phyloP scores from a whole-genome alignment of 2,888 invertebrate species.

The Coenonympha glycerion region DNA sequence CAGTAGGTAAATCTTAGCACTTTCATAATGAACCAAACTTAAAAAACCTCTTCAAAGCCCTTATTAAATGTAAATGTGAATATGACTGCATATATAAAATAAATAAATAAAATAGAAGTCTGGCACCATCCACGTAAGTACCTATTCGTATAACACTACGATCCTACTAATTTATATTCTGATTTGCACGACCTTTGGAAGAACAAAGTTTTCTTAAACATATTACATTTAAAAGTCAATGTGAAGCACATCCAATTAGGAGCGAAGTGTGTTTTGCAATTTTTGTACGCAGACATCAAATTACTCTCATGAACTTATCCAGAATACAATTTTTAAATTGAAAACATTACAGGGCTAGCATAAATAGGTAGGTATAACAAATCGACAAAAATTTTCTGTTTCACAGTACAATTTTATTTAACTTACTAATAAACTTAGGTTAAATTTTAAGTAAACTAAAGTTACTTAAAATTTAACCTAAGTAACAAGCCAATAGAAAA shows the following conservation, averaged over 20 bases:
- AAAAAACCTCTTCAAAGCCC: not conserved
- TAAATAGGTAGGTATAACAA: too few relatives aligned
- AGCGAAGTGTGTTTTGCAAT: slow-evolving; percentile 49
- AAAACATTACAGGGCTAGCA: too few relatives aligned
- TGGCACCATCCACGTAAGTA: slow-evolving; percentile 13
- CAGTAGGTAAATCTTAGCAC: not conserved
- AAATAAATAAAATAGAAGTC: slow-evolving; percentile 22
- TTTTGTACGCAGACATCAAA: slow-evolving; percentile 41
- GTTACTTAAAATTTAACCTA: too few relatives aligned
- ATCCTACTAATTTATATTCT: slow-evolving; percentile 29
- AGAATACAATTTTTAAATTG: slow-evolving; percentile 25
- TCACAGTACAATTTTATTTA: too few relatives aligned
- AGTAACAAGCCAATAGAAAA: too few relatives aligned
- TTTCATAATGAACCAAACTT: not conserved
- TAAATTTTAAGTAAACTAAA: too few relatives aligned
- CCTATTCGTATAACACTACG: slow-evolving; percentile 9
- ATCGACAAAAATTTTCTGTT: too few relatives aligned
- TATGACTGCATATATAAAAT: slow-evolving; percentile 10
- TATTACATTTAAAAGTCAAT: slow-evolving; percentile 61
- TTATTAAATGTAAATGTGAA: slow-evolving; percentile 11
- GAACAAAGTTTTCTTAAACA: slow-evolving; percentile 29
- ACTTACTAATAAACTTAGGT: too few relatives aligned
- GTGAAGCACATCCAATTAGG: slow-evolving; percentile 53
- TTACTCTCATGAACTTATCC: slow-evolving; percentile 44
- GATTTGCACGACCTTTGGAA: slow-evolving; percentile 25